Base-by-base conservation (phyloP, 1,140 invertebrate species). In the Leptopilina boulardi region DNA sequence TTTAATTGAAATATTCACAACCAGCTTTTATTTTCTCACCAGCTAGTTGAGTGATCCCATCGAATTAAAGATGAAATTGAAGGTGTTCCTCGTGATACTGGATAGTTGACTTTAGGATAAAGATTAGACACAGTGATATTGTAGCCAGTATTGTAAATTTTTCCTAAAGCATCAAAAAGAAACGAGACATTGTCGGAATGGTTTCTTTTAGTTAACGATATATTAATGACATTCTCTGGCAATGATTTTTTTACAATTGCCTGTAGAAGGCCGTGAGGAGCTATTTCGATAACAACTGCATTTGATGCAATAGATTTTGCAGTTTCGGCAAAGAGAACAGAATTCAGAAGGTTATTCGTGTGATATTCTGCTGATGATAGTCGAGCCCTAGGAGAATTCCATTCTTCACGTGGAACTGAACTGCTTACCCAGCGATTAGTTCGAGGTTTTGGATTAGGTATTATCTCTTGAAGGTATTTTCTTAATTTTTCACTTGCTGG, bases 291-390 rank as follows among this genome's bases (percentile, higher is more conserved):
- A 0, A 94, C 93, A 76, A 97, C 91, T 0, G 96, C 94, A 89
- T 97, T 95, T 71, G 91, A 87, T 0, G 96, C 96, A 70, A 98
- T 93, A 72, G 94, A 90, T 9, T 93, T 91, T 6, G 96, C 90
- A 3, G 94, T 94, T 88, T 97, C 96, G 85, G 97, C 94, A 84
- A 98, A 97, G 3, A 96, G 90, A 0, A 97, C 96, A 54, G 96
- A 94, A 80, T 51, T 94, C 66, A 97, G 89, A n/a, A 98, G 89
- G 88, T 98, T 98, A 88, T 98, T 97, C 2, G 96, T 96, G 85
- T 97, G 95, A 87, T 98, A 98, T 82, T 96, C 95, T 9, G 97
- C 94, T 0, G 96, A 97, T 3, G 94, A 96, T n/a, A 92, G 85
- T 76, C 93, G 92, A 1, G 94, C 93, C 42, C 94, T 89, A 0